Percentiles rank a stretch among this genome's conserved stretches.
phyloP scores from a whole-genome alignment of 2,888 invertebrate species.

The Ctena decussata region DNA sequence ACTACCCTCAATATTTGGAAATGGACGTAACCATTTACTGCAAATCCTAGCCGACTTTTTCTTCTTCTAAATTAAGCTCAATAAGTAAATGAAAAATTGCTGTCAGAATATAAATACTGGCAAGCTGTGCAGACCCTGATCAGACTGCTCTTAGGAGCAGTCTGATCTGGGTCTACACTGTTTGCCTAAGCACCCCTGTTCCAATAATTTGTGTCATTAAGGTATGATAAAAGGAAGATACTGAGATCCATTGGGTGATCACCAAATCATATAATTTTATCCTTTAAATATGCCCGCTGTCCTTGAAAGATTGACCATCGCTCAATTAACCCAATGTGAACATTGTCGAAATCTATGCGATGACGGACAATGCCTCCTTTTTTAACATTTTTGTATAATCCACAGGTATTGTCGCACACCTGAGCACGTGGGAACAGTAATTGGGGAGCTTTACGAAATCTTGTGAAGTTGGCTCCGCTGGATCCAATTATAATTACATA shows the following conservation, averaged over 20 bases:
- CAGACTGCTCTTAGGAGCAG: too few relatives aligned
- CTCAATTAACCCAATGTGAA: constrained; percentile 2
- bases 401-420: constrained; percentile 1
- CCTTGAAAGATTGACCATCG: neutral
- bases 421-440: constrained; percentile 1
- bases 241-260: neutral
- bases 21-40: too few relatives aligned
- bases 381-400: neutral
- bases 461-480: neutral
- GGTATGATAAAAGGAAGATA: neutral
- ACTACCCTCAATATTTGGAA: too few relatives aligned
- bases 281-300: neutral
- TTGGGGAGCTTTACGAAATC: neutral
- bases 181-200: too few relatives aligned
- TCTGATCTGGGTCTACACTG: too few relatives aligned
- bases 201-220: too few relatives aligned
- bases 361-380: neutral
- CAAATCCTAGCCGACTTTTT: too few relatives aligned
- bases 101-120: too few relatives aligned
- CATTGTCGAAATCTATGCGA: neutral
- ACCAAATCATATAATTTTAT: neutral
- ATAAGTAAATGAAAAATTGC: too few relatives aligned
- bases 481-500: neutral
- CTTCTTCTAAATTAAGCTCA: too few relatives aligned
- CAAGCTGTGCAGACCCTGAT: too few relatives aligned